Conservation (phyloP, 1,140 invertebrate genomes). For the roundworm (Caenorhabditis elegans) region DNA sequence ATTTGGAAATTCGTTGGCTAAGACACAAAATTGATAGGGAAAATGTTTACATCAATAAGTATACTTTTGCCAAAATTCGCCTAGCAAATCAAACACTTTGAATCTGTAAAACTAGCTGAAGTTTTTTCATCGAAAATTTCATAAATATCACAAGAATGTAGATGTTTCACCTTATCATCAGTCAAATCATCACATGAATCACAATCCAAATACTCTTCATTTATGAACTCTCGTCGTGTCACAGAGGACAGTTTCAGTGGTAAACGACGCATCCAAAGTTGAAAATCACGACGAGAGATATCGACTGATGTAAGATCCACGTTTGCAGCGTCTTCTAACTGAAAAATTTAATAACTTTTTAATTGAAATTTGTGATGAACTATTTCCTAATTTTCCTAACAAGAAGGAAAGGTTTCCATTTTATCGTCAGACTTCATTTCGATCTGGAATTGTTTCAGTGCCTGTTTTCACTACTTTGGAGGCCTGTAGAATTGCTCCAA, state of each 20-base stretch:
- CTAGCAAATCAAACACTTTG: no score
- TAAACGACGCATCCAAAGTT: slow-evolving; percentile 44
- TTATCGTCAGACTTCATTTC: no score
- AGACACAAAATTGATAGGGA: no score
- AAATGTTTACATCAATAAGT: no score
- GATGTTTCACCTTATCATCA: background rate
- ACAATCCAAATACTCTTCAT: slow-evolving; percentile 48
- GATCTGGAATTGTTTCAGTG: no score
- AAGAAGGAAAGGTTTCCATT: no score
- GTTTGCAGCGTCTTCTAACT: background rate
- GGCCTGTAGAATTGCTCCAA: background rate
- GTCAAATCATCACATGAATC: slow-evolving; percentile 53
- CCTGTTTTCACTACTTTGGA: no score
- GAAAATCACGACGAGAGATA: background rate
- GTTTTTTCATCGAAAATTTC: background rate
- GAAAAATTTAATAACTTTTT: background rate
- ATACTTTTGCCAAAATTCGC: no score
- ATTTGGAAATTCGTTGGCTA: no score
- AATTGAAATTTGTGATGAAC: background rate
- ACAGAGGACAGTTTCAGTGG: slow-evolving; percentile 50
- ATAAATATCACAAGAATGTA: background rate
- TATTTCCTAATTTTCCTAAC: slow-evolving; percentile 28
- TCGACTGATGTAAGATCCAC: background rate
- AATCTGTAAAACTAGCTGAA: background rate
- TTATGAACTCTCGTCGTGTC: slow-evolving; percentile 44